Base-by-base conservation (phyloP, 1,140 invertebrate species). In the Himalopsyche phryganea region DNA sequence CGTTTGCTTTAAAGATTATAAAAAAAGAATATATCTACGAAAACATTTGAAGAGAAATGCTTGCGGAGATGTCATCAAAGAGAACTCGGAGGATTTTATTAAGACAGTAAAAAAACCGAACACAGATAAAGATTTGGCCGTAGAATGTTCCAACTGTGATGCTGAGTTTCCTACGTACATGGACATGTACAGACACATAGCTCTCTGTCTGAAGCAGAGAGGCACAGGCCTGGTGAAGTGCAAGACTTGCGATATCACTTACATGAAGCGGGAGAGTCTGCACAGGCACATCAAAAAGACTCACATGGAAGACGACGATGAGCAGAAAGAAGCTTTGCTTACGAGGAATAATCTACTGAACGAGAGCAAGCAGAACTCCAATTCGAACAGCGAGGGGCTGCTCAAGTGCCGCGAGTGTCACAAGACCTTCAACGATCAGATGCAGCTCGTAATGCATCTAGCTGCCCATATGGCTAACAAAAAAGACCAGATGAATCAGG, bases 401-500 rank as follows among this genome's bases (percentile, higher is more conserved):
- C 68, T 68, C 28, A 66, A 70, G 23, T 78, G 76, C 61, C 67
- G 72, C 18, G 70, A 76, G 60, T 78, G 76, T 46, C 61, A 50
- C 17, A 68, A 69, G 55, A 67, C 65, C 44, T 63, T 77, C 13
- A 50, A 65, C 1, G 63, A 68, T 15, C 71, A 78, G 52, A 70
- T 71, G 10, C 32, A 62, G 42, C 65, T 78, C 4, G 74, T 77
- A 9, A 68, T 59, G 36, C 76, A 78, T 47, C 53, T 78, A 0
- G 71, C 76, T 4, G 68, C 67, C 7, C 76, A 78, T 57, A 71
- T 78, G 67, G 67, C 71, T 9, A 73, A 73, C 40, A 67, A 69
- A 6, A 71, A 75, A 11, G 68, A 70, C 5, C 62, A 58, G 6
- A 10, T 11, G 4, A 50, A 9, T 9, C 54, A 32, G 45, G 36